phyloP scores from a whole-genome alignment of 2,797 vertebrate species.

The Sebastes steindachneri region DNA sequence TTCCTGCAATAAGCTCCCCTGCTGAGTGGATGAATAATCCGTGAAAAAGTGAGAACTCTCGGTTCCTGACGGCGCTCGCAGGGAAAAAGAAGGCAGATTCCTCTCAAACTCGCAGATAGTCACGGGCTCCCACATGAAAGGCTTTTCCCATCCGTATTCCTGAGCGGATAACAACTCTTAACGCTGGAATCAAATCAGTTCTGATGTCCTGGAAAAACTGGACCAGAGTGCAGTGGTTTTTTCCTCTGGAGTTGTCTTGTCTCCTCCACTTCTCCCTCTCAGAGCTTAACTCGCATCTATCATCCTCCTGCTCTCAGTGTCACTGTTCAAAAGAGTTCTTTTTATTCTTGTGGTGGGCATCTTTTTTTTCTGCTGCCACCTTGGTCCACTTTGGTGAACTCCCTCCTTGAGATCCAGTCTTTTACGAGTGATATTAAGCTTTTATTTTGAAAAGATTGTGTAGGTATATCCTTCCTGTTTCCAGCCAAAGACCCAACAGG shows the following conservation, averaged over 20 bases:
- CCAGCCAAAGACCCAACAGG: conserved; percentile 51
- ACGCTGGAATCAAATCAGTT: conserved; percentile 28
- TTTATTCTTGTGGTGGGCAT: conserved; percentile 72
- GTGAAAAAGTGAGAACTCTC: conserved; percentile 47
- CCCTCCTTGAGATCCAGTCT: conserved; percentile 32
- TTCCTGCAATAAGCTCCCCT: conserved; percentile 49
- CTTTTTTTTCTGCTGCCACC: conserved; percentile 61
- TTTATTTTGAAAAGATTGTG: conserved; percentile 20
- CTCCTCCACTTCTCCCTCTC: conserved; percentile 27
- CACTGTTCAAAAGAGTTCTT: conserved; percentile 44
- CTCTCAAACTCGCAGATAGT: conserved; percentile 41
- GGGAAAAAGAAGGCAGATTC: conserved; percentile 30
- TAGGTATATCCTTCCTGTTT: conserved; percentile 14
- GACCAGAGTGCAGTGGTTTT: conserved; percentile 1
- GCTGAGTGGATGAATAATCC: conserved; percentile 64
- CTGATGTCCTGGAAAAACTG: conserved; percentile 38
- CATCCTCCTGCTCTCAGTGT: conserved; percentile 44
- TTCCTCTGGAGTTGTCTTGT: conserved; percentile 10
- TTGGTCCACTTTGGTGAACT: conserved; percentile 35
- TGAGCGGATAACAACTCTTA: conserved; percentile 42
- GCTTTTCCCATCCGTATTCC: conserved; percentile 50
- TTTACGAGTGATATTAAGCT: conserved; percentile 18
- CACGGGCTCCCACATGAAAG: conserved; percentile 41
- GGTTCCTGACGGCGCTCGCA: conserved; percentile 18
- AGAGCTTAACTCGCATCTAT: conserved; percentile 66